These are phyloP conservation scores for Hemicordylus capensis DNA, from an alignment of 2,113 vertebrate species.

Conservation along the genomic window DNA sequence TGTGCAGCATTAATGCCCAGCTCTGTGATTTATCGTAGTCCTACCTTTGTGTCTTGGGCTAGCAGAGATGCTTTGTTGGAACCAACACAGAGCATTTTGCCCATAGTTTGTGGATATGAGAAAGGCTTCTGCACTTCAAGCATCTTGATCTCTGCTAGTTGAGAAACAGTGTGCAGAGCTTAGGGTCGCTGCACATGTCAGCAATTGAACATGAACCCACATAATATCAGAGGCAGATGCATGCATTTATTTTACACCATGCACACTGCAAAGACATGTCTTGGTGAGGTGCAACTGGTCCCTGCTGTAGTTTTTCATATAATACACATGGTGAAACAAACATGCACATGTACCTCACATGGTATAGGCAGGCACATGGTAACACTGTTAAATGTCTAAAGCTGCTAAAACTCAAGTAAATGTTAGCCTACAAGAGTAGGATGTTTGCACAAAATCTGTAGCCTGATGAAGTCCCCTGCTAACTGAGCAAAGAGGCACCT, in stretches of 20 bases:
- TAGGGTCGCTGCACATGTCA: not conserved
- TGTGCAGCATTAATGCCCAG: not conserved
- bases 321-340: not conserved
- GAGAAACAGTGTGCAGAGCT: not conserved
- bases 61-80: constrained; percentile 1
- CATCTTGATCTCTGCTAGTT: not conserved
- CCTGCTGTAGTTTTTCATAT: not conserved
- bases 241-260: not conserved
- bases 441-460: no score
- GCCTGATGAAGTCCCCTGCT: no score
- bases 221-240: not conserved
- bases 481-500: no score
- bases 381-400: no score
- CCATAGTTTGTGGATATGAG: not conserved
- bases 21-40: not conserved
- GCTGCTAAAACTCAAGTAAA: not conserved
- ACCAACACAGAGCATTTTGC: not conserved
- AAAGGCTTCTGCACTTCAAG: not conserved
- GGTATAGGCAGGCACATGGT: not conserved
- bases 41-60: not conserved
- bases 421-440: not conserved
- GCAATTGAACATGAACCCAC: not conserved
- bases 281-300: not conserved
- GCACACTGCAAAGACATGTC: not conserved
- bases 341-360: not conserved